These are phyloP conservation scores for Acanthurus leucopareius DNA, from an alignment of 2,797 vertebrate species.

Conservation along the genomic window DNA sequence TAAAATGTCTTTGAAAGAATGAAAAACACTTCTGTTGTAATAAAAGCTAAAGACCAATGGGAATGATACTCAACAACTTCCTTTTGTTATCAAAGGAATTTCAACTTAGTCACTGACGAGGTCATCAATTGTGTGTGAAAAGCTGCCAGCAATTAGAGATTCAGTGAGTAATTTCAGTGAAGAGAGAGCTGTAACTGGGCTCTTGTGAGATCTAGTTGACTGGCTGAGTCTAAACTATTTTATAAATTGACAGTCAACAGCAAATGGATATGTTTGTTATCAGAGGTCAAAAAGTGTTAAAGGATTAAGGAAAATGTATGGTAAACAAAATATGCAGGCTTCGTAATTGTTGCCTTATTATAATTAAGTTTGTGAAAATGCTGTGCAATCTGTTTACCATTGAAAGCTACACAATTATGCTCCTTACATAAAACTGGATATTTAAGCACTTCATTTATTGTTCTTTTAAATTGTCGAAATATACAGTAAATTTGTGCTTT, in stretches of 20 bases:
- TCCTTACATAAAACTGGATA: background rate
- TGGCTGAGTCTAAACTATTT: background rate
- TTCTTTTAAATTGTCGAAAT: background rate
- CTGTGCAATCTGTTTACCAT: too few relatives aligned
- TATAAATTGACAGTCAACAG: background rate
- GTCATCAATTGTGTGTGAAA: constrained; percentile 8
- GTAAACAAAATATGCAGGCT: too few relatives aligned
- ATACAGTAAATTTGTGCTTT: background rate
- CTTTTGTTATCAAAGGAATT: background rate
- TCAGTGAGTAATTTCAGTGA: background rate
- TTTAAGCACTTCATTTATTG: background rate
- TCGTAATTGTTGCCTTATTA: too few relatives aligned
- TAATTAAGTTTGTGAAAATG: too few relatives aligned
- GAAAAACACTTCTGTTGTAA: background rate
- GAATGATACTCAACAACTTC: background rate
- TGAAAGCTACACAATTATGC: background rate
- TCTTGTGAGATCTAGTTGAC: background rate
- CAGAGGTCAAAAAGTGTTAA: too few relatives aligned
- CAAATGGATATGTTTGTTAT: background rate
- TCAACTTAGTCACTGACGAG: background rate
- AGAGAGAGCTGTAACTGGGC: background rate
- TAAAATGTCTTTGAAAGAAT: background rate
- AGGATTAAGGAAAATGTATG: too few relatives aligned
- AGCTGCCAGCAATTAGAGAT: background rate
- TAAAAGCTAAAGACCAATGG: background rate